These are phyloP conservation scores for Melanerpes aurifrons DNA, from an alignment of 2,113 vertebrate species.

Conservation along the genomic window DNA sequence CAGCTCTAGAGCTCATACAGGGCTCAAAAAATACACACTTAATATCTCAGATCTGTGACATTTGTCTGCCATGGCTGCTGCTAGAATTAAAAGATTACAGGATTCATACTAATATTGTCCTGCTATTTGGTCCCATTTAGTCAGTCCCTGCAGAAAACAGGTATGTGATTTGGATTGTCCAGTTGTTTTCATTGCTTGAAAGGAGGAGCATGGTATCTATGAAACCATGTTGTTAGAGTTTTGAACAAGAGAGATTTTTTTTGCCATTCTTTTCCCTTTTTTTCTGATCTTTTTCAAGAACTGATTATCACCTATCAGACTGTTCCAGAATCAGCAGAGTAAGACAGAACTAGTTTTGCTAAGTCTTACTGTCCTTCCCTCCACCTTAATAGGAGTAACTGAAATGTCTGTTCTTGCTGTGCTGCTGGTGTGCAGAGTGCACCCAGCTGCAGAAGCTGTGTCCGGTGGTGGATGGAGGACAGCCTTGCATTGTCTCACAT, in stretches of 20 bases:
- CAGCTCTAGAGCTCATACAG: not conserved
- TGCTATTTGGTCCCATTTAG: not conserved
- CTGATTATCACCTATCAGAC: not conserved
- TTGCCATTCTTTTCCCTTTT: not conserved
- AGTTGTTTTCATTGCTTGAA: not conserved
- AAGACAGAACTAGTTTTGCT: not conserved
- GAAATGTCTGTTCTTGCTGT: not conserved
- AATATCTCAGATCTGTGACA: not conserved
- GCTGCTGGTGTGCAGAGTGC: not conserved
- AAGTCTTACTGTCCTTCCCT: not conserved
- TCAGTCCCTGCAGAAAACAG: not conserved
- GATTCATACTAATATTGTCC: not conserved
- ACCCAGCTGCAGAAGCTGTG: not conserved
- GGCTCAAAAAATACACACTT: not conserved
- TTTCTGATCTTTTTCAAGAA: not conserved
- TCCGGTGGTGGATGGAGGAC: rapidly evolving
- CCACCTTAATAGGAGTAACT: not conserved
- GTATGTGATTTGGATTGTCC: not conserved
- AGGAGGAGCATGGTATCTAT: not conserved
- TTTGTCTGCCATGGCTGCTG: not conserved
- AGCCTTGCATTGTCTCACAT: not conserved
- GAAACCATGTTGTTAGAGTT: not conserved
- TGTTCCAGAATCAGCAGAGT: not conserved
- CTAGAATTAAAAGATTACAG: not conserved
- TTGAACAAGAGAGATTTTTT: not conserved